Base-by-base conservation (phyloP, 2,797 vertebrate species). In the Vireo griseus region DNA sequence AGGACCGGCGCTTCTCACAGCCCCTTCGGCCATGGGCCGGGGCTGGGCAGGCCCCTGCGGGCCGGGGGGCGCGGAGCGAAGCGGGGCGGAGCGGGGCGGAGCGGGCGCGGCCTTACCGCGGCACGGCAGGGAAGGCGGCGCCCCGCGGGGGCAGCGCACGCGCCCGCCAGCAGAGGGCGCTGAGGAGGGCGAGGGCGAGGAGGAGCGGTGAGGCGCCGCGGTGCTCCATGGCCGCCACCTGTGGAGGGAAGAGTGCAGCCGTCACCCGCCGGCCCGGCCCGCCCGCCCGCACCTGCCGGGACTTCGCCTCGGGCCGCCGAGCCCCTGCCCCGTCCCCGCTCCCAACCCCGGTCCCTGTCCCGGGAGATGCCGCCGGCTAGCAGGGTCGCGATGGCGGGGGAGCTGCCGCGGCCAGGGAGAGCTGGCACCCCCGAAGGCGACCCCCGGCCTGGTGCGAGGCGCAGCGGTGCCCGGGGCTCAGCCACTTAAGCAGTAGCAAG, bases 141-240 rank as follows among this genome's bases (percentile, higher is more conserved):
- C 90, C 95, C 3, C 97, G 86, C 8, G 97, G 96, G 52, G 99
- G 99, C 95, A 99, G 98, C 62, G 98, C 98, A 94, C 98, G 88
- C 19, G 98, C 98, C 94, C 97, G 98, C 52, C 98, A 98, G 96
- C 98, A 99, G 82, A 99, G 97, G 79, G 98, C 94, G 92, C 98
- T 98, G 96, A 98, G 98, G 84, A 99, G 98, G 42, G 97, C 97
- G 97, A 99, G 97, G 84, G 98, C 91, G 86, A 98, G 95, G 40
- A 99, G 98, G 92, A 99, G 96, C 96, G 98, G 98, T 96, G 98
- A 98, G 76, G 98, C 97, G 96, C 96, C 98, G 96, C 98, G 98
- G 74, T 97, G 98, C 97, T 98, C 98, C 99, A 99, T 99, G 91
- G 97, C 92, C 59, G 82, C 92, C 95, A 96, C 95, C 95, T 96